Conservation (phyloP, 2,113 vertebrate genomes). For the Dasyornis broadbenti region DNA sequence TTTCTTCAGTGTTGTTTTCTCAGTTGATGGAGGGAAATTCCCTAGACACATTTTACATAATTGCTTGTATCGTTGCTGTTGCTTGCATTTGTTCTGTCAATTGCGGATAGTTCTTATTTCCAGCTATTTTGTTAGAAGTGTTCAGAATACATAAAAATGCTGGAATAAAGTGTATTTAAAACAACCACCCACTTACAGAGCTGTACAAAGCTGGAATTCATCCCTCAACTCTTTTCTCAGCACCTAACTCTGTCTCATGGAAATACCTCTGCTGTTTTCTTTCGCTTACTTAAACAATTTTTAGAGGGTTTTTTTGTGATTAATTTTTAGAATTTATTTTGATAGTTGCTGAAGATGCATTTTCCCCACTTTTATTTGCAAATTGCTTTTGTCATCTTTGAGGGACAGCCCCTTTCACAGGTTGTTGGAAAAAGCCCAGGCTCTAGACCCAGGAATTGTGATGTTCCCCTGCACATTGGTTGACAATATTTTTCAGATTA, state of each 20-base stretch:
- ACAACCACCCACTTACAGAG: background rate
- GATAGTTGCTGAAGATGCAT: background rate
- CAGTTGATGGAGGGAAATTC: constrained; percentile 52
- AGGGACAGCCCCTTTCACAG: background rate
- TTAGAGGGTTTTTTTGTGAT: background rate
- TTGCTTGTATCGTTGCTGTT: constrained; percentile 28
- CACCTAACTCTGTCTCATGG: background rate
- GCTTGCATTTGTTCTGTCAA: constrained; percentile 46
- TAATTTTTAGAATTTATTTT: background rate
- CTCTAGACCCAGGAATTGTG: background rate
- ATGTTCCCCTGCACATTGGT: background rate
- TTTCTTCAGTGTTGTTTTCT: constrained; percentile 34
- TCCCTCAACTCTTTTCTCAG: background rate
- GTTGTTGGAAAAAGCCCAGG: background rate
- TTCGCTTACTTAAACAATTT: background rate
- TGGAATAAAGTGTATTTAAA: constrained; percentile 19
- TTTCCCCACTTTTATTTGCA: background rate
- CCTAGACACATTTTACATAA: constrained; percentile 30
- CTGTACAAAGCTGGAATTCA: background rate
- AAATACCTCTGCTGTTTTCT: background rate
- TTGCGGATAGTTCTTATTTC: constrained; percentile 23
- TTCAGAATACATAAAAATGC: constrained; percentile 26
- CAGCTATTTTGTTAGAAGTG: background rate
- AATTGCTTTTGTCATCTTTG: background rate
- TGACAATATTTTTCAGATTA: background rate